Percentiles rank a stretch among this genome's conserved stretches.
Evolutionary conservation across 2,888 invertebrate genomes (phyloP).

Genomic region (Cyclophora albipunctata): DNA sequence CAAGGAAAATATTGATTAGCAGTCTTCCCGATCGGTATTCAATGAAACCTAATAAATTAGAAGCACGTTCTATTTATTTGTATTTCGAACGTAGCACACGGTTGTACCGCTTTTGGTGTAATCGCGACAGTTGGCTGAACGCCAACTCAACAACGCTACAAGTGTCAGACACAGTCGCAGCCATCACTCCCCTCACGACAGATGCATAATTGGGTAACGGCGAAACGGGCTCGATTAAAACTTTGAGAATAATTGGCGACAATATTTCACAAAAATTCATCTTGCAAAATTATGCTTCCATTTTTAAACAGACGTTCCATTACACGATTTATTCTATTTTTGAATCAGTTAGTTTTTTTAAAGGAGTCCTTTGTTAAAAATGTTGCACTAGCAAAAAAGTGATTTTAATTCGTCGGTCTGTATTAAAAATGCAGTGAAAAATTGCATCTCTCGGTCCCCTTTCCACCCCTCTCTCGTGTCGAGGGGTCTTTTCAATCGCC

Average conservation of each 20-base stretch:
- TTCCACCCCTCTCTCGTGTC: slow-evolving; percentile 29
- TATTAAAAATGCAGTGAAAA: slow-evolving; percentile 46
- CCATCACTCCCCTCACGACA: slow-evolving; percentile 40
- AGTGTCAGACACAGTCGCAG: slow-evolving; percentile 51
- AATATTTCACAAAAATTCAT: slow-evolving; percentile 12
- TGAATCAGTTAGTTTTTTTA: no score
- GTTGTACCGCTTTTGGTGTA: slow-evolving; percentile 19
- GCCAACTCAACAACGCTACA: slow-evolving; percentile 61
- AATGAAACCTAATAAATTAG: no score
- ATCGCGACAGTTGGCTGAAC: slow-evolving; percentile 39
- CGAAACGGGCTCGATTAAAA: slow-evolving; percentile 43
- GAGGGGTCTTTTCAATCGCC: slow-evolving; percentile 45
- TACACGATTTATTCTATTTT: no score
- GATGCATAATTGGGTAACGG: slow-evolving; percentile 53
- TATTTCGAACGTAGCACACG: no score
- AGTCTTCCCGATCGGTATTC: no score
- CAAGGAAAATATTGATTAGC: no score
- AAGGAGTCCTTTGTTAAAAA: slow-evolving; percentile 23
- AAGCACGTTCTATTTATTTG: no score
- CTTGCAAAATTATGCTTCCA: slow-evolving; percentile 9
- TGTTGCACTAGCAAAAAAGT: slow-evolving; percentile 20
- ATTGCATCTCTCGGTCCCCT: slow-evolving; percentile 43
- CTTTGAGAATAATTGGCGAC: slow-evolving; percentile 26
- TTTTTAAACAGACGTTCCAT: slow-evolving; percentile 16
- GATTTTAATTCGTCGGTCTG: slow-evolving; percentile 32